Evolutionary conservation across 2,113 vertebrate species (phyloP).

Genomic region (Lamprotornis superbus): DNA sequence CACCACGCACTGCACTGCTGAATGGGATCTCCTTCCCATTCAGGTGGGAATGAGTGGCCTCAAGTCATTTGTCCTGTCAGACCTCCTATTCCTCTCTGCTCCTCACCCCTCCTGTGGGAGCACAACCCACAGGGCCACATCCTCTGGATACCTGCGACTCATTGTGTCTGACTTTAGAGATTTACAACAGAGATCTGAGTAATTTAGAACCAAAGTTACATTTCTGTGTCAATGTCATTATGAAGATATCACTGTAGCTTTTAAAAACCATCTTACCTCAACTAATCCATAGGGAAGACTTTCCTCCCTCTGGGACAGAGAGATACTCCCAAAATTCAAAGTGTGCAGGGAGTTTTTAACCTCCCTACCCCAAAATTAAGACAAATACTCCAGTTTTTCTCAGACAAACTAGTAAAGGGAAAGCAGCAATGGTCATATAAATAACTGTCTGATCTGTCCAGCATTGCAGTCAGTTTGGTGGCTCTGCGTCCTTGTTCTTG

Average conservation of each 20-base stretch:
- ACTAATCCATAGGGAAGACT: background rate
- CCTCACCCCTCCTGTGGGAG: background rate
- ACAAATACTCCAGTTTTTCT: background rate
- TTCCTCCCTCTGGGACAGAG: background rate
- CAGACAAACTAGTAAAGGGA: background rate
- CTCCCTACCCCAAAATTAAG: background rate
- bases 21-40: background rate
- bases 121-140: background rate
- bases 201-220: constrained; percentile 10
- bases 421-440: background rate
- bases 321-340: background rate
- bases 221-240: constrained; percentile 32
- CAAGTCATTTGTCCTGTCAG: background rate
- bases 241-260: background rate
- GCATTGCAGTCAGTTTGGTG: background rate
- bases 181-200: background rate
- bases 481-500: background rate
- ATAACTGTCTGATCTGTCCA: background rate
- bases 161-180: background rate
- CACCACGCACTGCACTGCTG: fast-evolving
- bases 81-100: background rate
- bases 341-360: background rate
- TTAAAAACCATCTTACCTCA: constrained; percentile 4
- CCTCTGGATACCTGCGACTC: background rate
- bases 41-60: background rate